These are phyloP conservation scores for Anoplophora glabripennis DNA, from an alignment of 1,140 invertebrate species.

Conservation along the genomic window DNA sequence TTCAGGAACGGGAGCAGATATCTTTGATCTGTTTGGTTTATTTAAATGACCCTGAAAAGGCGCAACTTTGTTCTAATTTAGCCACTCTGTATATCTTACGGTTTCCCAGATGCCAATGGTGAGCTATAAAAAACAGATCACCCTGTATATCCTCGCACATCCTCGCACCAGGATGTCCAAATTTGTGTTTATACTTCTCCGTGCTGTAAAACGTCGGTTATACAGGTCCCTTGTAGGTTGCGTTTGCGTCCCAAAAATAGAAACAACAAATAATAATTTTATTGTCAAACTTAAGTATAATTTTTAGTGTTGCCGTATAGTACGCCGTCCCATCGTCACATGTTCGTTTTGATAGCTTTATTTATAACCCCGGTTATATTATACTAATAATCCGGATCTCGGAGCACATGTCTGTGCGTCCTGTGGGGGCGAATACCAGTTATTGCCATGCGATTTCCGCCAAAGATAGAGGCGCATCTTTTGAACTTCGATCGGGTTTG, in stretches of 20 bases:
- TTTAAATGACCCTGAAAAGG: too few species aligned
- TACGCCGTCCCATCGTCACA: slow-evolving; percentile 9
- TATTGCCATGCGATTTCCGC: slow-evolving; percentile 19
- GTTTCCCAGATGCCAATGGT: too few species aligned
- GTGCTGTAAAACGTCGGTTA: too few species aligned
- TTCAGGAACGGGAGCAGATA: too few species aligned
- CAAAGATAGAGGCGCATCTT: slow-evolving; percentile 20
- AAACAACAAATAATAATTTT: slow-evolving; percentile 16
- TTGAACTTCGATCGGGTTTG: slow-evolving; percentile 19
- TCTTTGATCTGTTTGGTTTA: too few species aligned
- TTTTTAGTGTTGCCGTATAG: slow-evolving; percentile 3
- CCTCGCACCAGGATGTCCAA: too few species aligned
- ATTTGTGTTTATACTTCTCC: too few species aligned
- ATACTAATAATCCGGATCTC: slow-evolving; percentile 21
- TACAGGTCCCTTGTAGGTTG: too few species aligned
- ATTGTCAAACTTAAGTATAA: slow-evolving; percentile 11
- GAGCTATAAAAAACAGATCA: too few species aligned
- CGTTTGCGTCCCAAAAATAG: not conserved
- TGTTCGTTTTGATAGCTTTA: slow-evolving; percentile 21
- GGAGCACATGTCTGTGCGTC: slow-evolving; percentile 14
- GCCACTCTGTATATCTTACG: too few species aligned
- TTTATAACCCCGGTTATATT: slow-evolving; percentile 17
- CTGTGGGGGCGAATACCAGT: slow-evolving; percentile 14
- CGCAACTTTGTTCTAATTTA: too few species aligned
- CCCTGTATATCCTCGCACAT: too few species aligned